A percentile compares a stretch with the other conserved stretches of the same genome.
phyloP scores from a whole-genome alignment of 2,888 invertebrate genomes.

The Bellardia bayeri region DNA sequence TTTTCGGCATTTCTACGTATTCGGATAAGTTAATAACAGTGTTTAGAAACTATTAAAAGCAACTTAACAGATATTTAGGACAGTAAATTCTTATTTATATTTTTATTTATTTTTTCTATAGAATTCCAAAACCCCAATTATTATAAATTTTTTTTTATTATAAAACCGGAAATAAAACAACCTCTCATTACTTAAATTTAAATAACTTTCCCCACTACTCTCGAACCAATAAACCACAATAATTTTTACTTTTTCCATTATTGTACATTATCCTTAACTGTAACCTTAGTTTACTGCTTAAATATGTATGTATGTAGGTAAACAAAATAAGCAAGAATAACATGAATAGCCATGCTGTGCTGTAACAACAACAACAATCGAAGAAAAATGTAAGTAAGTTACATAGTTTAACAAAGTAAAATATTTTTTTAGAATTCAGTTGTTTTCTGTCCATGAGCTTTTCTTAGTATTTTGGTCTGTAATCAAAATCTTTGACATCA shows the following conservation, averaged over 20 bases:
- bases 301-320: neutral
- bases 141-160: no score
- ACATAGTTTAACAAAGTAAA: neutral
- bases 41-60: no score
- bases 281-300: constrained; percentile 20
- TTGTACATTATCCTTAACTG: neutral
- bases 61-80: no score
- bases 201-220: neutral
- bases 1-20: no score
- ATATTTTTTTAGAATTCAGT: neutral
- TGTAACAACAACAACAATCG: no score
- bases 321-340: neutral
- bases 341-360: neutral
- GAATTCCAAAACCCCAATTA: no score
- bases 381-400: no score
- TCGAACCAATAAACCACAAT: neutral
- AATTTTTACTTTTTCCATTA: neutral
- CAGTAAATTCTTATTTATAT: no score
- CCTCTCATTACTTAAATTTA: neutral
- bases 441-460: neutral
- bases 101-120: no score
- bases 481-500: constrained; percentile 56
- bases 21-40: no score
- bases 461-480: constrained; percentile 1
- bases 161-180: no score